Evolutionary conservation across 2,888 invertebrate species (phyloP).

Genomic region (Yponomeuta plumbellus): DNA sequence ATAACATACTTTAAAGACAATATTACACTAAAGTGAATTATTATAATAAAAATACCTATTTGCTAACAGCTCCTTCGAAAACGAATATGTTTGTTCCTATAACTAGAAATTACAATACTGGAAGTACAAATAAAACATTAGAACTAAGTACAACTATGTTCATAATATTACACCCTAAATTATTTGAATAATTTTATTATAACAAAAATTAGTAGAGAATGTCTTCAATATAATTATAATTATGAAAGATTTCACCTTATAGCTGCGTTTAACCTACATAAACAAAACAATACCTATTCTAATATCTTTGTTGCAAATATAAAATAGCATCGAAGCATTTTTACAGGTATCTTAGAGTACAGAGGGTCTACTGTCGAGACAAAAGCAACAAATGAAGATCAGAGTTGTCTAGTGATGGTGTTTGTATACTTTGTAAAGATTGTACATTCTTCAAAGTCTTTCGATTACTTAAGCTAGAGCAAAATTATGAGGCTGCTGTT

Average conservation of each 20-base stretch:
- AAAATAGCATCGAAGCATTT: constrained; percentile 10
- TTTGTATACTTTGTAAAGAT: neutral
- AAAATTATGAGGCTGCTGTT: too few relatives aligned
- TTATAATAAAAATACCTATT: constrained; percentile 4
- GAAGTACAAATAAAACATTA: constrained; percentile 14
- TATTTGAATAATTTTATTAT: neutral
- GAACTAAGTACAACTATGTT: neutral
- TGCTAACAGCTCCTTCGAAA: constrained; percentile 5
- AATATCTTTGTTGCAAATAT: constrained; percentile 16
- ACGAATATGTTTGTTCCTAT: constrained; percentile 14
- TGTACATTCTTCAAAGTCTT: neutral
- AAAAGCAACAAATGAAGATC: neutral
- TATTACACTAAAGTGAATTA: neutral
- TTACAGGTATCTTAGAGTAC: constrained; percentile 8
- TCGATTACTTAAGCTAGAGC: too few relatives aligned
- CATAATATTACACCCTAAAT: constrained; percentile 7
- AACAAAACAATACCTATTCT: constrained; percentile 11
- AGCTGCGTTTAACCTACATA: constrained; percentile 12
- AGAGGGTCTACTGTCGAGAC: neutral
- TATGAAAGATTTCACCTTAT: constrained; percentile 13
- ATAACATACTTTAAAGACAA: neutral
- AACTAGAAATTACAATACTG: constrained; percentile 15
- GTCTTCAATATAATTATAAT: constrained; percentile 6
- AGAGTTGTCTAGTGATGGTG: neutral
- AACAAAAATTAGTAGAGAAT: constrained; percentile 11